phyloP scores from a whole-genome alignment of 2,888 invertebrate genomes.

The Troglohyphantes excavatus region DNA sequence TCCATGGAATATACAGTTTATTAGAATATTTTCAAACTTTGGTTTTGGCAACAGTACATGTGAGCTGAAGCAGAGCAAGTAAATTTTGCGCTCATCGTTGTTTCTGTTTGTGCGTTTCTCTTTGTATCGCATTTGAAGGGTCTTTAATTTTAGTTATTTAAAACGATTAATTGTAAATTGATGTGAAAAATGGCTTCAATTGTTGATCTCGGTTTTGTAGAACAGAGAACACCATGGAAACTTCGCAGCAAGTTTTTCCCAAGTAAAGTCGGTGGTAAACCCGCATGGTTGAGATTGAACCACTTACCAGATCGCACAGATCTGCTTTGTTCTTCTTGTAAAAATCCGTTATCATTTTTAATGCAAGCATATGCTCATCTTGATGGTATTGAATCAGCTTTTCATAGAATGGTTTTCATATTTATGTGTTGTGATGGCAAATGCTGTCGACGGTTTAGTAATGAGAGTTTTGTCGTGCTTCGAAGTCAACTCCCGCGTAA shows the following conservation, averaged over 20 bases:
- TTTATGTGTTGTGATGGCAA: constrained; percentile 90
- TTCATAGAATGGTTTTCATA: constrained; percentile 94
- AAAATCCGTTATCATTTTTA: constrained; percentile 89
- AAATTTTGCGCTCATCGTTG: too few relatives aligned
- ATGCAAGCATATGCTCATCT: constrained; percentile 95
- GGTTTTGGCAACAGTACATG: too few relatives aligned
- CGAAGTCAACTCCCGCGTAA: constrained; percentile 89
- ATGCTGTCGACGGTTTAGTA: constrained; percentile 87
- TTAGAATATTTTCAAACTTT: too few relatives aligned
- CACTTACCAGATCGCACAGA: constrained; percentile 87
- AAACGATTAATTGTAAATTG: too few relatives aligned
- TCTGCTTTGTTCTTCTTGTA: constrained; percentile 88
- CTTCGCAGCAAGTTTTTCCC: constrained; percentile 94
- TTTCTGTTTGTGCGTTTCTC: too few relatives aligned
- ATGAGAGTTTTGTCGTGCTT: constrained; percentile 88
- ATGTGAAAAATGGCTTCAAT: not conserved
- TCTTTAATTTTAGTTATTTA: too few relatives aligned
- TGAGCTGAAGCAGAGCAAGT: too few relatives aligned
- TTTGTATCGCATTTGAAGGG: too few relatives aligned
- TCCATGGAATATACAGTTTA: too few relatives aligned
- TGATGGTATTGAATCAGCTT: constrained; percentile 86
- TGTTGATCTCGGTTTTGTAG: constrained; percentile 90
- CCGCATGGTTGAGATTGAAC: constrained; percentile 93
- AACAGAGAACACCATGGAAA: constrained; percentile 87
- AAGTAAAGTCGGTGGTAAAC: constrained; percentile 96